Evolutionary conservation across 2,797 vertebrate species (phyloP), one percentile per base, ranked within the genome.

Genomic region (Scarus forsteni): DNA sequence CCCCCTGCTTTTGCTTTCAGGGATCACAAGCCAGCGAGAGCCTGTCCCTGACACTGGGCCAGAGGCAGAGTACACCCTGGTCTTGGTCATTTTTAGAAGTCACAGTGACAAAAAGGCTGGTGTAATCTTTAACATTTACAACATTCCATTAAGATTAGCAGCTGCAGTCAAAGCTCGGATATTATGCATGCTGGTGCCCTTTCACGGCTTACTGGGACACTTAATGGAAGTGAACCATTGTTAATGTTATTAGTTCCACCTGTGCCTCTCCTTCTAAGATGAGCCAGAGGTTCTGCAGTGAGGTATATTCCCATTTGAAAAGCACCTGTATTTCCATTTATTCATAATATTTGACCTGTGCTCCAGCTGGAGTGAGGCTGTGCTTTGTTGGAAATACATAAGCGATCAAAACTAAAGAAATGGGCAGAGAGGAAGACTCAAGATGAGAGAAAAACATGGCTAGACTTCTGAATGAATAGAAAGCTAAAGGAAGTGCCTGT

Each of bases 201-300:
- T 19, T 19, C 27, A 58, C 55, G 15, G 27, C 49, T 65, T 70
- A 38, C 10, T 40, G 40, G 19, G 38, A 7, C 13, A 53, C 9
- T 27, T 36, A 43, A 51, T 48, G 16, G 56, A 74, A 58, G 15
- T n/a, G 59, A 75, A 48, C 53, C 43, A 50, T n/a, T 5, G 8
- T 51, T 27, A 45, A 54, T n/a, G 51, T 49, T 45, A 40, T 44
- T 74, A 62, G 40, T 49, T 49, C 61, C 54, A 27, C 60, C 19
- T 52, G 61, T 40, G 54, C 56, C 60, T 60, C 40, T 13, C 19
- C 36, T 66, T 5, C 62, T 60, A 50, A 36, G n/a, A 15, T 9
- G 18, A 43, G 59, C 56, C 45, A 35, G 48, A 36, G 40, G 16
- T 35, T 54, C n/a, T 53, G 16, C 56, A n/a, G 39, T 45, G 40